Base-by-base conservation (phyloP, 30 jellyfish, hydroid and myxozoan species). In the Nemopilema nomurai region DNA sequence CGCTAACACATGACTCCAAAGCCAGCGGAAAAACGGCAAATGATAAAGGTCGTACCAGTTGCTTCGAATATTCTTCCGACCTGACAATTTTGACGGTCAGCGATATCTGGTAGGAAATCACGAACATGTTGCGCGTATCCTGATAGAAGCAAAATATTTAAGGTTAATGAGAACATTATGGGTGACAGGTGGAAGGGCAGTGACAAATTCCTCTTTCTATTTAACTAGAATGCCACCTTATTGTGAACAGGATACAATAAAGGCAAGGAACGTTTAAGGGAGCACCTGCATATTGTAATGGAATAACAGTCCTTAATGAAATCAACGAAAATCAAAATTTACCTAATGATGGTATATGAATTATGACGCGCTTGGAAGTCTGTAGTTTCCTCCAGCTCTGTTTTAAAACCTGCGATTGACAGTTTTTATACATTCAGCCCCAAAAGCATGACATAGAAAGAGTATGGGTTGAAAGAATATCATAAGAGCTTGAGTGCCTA, bases 331-430 rank as follows among this genome's bases (percentile, higher is more conserved):
- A 41, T 3, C 9, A 41, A 41, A 3, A 3, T 3, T 41, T 68
- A 91, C 97, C 98, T 30, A 92, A 78, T 17, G 99, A 94, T n/a
- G 99, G 99, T 3, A 89, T 87, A 52, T 94, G 99, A 19, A 94
- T 90, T 41, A 94, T 51, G 69, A 87, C 91, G 69, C 90, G 97
- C 65, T 76, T 89, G 9, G 97, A 76, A 0, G 66, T 50, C 87
- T 84, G 81, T 1, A 94, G 26, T 67, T 53, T 81, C 16, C 77
- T 67, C 99, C 99, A 94, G n/a, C 71, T 70, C 31, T 53, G 84
- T 49, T 66, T 83, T 72, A 83, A 62, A 62, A 26, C 33, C 91
- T 83, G 21, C 16, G 51, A 74, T 29, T 7, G 24, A 22, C 32
- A 25, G 57, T 3, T 41, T 41, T 41, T 21, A 24, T n/a, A 41